Base-by-base conservation (phyloP, 2,113 vertebrate species). In the Notarius lentiginosus region DNA sequence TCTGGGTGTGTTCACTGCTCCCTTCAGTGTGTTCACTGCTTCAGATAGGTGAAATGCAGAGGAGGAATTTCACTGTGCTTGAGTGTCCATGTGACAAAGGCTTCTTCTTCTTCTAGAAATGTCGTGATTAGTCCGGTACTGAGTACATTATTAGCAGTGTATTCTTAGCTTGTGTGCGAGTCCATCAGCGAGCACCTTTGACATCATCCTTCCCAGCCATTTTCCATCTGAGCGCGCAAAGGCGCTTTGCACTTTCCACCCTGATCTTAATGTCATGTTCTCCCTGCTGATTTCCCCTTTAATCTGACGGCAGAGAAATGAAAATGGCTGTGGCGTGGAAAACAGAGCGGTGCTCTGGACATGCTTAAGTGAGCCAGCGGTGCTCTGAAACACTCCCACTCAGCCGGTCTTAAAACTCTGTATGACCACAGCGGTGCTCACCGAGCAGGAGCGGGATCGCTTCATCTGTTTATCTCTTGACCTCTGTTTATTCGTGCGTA, bases 391-490 rank as follows among this genome's bases (percentile, higher is more conserved):
- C 90, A 82, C 86, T 85, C 79, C 86, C 92, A 90, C 90, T 92
- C 88, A 93, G 92, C 92, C 92, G 89, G 89, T 86, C 92, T 90
- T 90, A 91, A 93, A 80, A 89, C 91, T 91, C 91, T 92, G 90
- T 91, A 91, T 93, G 90, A 92, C 92, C 91, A 93, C 92, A 92
- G 94, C 94, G 93, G 90, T 88, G 87, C 90, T 89, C 91, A 91
- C 91, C 92, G 91, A 93, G 92, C 88, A 93, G 91, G 91, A 93
- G 88, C 76, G 87, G 73, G 84, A 93, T 90, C 91, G 91, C 41
- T 93, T 90, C 93, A 91, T 92, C 91, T 86, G 51, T 51, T 5
- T 30, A 11, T 24, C 34, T 24, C 66, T 68, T 34, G 65, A 66
- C 60, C 47, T 84, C 55, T 63, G 70, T 60, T 60, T 80, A 18